Evolutionary conservation across 2,888 invertebrate species (phyloP), one percentile per base, ranked within the genome.

Genomic region (Parthenolecanium corni): DNA sequence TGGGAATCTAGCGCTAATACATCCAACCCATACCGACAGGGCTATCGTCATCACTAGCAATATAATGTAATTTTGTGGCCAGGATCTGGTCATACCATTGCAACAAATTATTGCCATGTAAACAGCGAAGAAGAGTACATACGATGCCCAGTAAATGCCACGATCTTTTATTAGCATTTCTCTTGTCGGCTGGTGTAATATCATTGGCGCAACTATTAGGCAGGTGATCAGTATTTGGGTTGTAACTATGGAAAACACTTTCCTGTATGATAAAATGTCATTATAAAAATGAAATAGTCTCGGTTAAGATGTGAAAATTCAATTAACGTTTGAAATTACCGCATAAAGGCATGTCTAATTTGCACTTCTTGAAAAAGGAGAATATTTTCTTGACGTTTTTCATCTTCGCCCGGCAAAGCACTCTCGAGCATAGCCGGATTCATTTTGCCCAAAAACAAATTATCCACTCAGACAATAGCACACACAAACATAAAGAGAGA

Each of bases 31-130:
- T 23, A 49, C 23, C 5, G 49, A 5, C 2, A 23, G 9, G 5
- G 49, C 5, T 21, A 49, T 1, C 18, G 49, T 49, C 49, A 49
- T 23, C 21, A 49, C 14, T 6, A 3, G 6, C 2, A 49, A 21
- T 21, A 49, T 49, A 14, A 49, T 49, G 21, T 49, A 49, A 49
- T 49, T 49, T 23, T 20, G 18, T 14, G 49, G 49, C 49, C 49
- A 49, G 2, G 23, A 23, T 14, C 49, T 5, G 23, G 20, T 21
- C 11, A 49, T 49, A 2, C 49, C 49, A 49, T 21, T 23, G 23
- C 49, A 49, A 23, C 49, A 49, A 23, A 49, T 14, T 9, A 49
- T 14, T 6, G 23, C 2, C 23, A 21, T 23, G 21, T 49, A 49
- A 9, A 49, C 20, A 1, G 23, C 21, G 11, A 18, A 49, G 21